Base-by-base conservation (phyloP, 2,113 vertebrate species). In the Equus quagga region DNA sequence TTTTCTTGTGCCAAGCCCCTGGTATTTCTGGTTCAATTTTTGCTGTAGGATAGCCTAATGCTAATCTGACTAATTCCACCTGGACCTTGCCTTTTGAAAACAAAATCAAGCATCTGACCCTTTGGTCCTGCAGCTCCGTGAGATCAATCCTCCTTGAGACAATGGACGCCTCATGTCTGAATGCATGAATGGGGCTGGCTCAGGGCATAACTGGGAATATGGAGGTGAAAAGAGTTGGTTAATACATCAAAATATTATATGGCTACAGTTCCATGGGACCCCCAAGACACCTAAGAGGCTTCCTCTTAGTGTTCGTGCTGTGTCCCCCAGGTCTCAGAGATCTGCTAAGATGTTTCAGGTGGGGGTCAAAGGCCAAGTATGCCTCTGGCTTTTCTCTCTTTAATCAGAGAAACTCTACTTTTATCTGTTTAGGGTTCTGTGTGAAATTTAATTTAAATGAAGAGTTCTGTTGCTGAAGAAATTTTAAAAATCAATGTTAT, bases 381-480 rank as follows among this genome's bases (percentile, higher is more conserved):
- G 2, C 5, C 49, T 86, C n/a, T 84, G 31, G 60, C 6, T 58
- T 89, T 93, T 91, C 15, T 96, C 5, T 82, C 46, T 86, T 91
- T 78, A 79, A 82, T 91, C 11, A 89, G 58, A 96, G 5, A 8
- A 78, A 26, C 31, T 91, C 15, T 84, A 13, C 85, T 75, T 82
- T 87, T 80, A 76, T 83, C 46, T 94, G 60, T 73, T 44, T 80
- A 81, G 28, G 4, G 26, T 69, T 96, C 92, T 97, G 49, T 92
- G 62, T 94, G 67, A 78, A 13, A 65, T 58, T 88, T 92, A 89
- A 97, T 85, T 94, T 92, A 94, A 96, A 84, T 54, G 36, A 96
- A 85, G 78, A n/a, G 8, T 62, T 89, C 56, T 86, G 5, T 56
- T 96, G 72, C 54, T 92, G 67, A 85, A 86, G 79, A 80, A 87